A percentile compares a stretch with the other conserved stretches of the same genome.
These are phyloP conservation scores for Aspiorhynchus laticeps DNA, from an alignment of 2,113 vertebrate genomes.

Conservation along the genomic window DNA sequence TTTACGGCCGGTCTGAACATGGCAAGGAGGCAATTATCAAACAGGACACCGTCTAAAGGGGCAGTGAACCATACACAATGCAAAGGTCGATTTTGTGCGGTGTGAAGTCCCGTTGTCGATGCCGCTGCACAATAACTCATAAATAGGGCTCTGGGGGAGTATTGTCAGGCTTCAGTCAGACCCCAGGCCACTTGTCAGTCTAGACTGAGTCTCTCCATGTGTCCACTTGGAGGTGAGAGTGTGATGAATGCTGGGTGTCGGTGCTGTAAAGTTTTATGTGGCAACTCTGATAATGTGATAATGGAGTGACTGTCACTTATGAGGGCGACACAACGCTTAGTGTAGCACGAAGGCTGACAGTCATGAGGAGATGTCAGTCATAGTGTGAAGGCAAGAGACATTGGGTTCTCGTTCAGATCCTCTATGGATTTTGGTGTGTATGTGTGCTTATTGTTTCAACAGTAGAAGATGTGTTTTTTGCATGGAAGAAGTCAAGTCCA, in stretches of 20 bases:
- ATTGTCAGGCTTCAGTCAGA: slow-evolving; percentile 33
- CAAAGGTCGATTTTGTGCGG: slow-evolving; percentile 25
- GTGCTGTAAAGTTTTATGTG: slow-evolving; percentile 57
- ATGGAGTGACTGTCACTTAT: slow-evolving; percentile 58
- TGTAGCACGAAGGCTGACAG: slow-evolving; percentile 24
- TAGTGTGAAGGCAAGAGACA: background rate
- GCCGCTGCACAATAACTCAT: background rate
- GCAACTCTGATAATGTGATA: slow-evolving; percentile 60
- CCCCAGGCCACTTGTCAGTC: slow-evolving; percentile 30
- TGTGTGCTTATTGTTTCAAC: slow-evolving; percentile 3
- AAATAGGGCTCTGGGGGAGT: slow-evolving; percentile 12
- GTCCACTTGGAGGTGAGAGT: slow-evolving; percentile 49
- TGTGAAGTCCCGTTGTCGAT: background rate
- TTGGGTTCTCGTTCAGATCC: background rate
- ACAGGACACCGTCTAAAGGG: background rate
- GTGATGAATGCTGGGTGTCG: slow-evolving; percentile 59
- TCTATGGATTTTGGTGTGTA: background rate
- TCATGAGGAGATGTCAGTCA: slow-evolving; percentile 29
- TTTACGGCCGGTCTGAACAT: slow-evolving; percentile 19
- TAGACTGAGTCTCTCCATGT: slow-evolving; percentile 28
- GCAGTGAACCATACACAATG: slow-evolving; percentile 5
- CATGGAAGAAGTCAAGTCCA: too few relatives aligned
- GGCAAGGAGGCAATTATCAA: slow-evolving; percentile 35
- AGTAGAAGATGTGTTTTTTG: background rate
- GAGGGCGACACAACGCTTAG: slow-evolving; percentile 3